Evolutionary conservation across 2,888 invertebrate genomes (phyloP).

Genomic region (Synanthedon myopaeformis): DNA sequence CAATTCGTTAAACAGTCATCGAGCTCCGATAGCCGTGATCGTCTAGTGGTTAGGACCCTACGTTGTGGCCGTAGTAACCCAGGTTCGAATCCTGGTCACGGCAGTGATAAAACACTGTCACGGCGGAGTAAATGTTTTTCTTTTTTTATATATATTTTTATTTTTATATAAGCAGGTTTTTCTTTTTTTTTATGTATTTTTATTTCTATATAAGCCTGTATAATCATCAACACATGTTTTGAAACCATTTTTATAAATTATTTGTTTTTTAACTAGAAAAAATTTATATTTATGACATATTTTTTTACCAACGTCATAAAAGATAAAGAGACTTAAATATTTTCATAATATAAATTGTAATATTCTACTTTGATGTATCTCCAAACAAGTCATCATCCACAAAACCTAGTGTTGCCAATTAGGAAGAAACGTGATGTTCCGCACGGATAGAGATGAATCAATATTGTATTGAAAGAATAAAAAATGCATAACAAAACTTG

Average conservation of each 20-base stretch:
- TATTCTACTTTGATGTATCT: too few species aligned
- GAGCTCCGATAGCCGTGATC: slow-evolving; percentile 60
- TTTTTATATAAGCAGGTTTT: neutral
- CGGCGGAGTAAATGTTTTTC: slow-evolving; percentile 17
- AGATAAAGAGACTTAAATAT: too few species aligned
- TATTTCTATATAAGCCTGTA: too few species aligned
- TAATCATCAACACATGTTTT: too few species aligned
- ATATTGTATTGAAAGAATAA: slow-evolving; percentile 1
- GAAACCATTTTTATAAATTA: too few species aligned
- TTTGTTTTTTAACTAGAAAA: too few species aligned
- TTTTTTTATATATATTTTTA: neutral
- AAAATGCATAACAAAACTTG: slow-evolving; percentile 3
- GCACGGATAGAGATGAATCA: slow-evolving; percentile 2
- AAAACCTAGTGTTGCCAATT: neutral
- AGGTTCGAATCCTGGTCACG: slow-evolving; percentile 79
- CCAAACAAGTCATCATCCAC: too few species aligned
- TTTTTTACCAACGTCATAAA: too few species aligned
- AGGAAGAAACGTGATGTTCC: slow-evolving; percentile 2
- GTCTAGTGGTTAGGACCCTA: slow-evolving; percentile 73
- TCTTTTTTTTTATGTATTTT: neutral
- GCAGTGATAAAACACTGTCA: slow-evolving; percentile 49
- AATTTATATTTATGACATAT: too few species aligned
- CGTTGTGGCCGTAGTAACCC: slow-evolving; percentile 75
- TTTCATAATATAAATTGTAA: neutral
- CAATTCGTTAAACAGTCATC: too few species aligned